Percentiles rank a stretch among this genome's conserved stretches.
Evolutionary conservation across 2,888 invertebrate genomes (phyloP).

Genomic region (Chrysina gloriosa): DNA sequence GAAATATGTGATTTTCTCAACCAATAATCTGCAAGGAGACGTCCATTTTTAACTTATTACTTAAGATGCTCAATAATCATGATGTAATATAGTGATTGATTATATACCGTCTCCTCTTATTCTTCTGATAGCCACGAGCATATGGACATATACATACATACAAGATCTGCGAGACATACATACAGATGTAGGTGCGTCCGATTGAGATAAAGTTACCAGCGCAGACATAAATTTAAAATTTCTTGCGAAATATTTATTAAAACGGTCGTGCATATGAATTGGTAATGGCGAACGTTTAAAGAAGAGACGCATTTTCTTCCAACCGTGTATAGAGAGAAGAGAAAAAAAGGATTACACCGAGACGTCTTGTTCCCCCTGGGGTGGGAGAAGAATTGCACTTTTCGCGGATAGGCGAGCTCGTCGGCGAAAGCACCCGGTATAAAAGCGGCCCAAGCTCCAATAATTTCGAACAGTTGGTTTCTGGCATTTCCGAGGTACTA

Average conservation of each 20-base stretch:
- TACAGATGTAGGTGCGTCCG: conserved; percentile 4
- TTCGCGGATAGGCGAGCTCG: conserved; percentile 25
- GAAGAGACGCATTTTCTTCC: conserved; percentile 16
- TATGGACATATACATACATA: background rate
- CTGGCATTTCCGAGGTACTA: conserved; percentile 28
- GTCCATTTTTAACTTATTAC: background rate
- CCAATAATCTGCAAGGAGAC: background rate
- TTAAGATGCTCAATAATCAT: conserved; percentile 1
- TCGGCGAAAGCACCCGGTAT: conserved; percentile 37
- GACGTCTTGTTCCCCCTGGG: conserved; percentile 16
- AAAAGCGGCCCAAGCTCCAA: conserved; percentile 37
- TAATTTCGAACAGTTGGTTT: conserved; percentile 36
- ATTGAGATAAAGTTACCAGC: background rate
- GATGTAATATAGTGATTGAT: conserved; percentile 1
- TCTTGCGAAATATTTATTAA: background rate
- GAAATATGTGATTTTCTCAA: background rate
- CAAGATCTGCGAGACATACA: too few species aligned
- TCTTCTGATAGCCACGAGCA: too few species aligned
- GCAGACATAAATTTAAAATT: background rate
- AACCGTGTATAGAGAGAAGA: background rate
- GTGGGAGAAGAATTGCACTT: conserved; percentile 36
- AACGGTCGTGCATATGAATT: background rate
- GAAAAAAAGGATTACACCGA: background rate
- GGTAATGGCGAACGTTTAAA: background rate
- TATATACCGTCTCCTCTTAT: background rate